Conservation (phyloP, 2,113 vertebrate genomes). For the Protomyctophum bolini region DNA sequence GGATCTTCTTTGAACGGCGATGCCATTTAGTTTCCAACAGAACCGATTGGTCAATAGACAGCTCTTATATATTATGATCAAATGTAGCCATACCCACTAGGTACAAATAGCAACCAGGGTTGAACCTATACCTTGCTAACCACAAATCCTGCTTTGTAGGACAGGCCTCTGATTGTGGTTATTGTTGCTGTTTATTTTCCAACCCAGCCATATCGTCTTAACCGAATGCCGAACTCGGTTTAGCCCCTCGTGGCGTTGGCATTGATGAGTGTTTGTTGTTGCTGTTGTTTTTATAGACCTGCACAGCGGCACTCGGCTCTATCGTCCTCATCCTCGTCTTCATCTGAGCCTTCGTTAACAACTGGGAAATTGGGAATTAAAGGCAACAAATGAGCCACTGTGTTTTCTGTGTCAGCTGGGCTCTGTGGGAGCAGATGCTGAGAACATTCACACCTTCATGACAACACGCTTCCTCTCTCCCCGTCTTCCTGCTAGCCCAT, state of each 20-base stretch:
- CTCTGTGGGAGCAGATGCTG: slow-evolving; percentile 55
- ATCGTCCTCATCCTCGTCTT: slow-evolving; percentile 9
- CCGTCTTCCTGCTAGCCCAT: background rate
- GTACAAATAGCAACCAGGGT: too few species aligned
- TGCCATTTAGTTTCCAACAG: too few species aligned
- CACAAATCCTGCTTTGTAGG: too few species aligned
- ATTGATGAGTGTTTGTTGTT: background rate
- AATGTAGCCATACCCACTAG: too few species aligned
- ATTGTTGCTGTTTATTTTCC: slow-evolving; percentile 7
- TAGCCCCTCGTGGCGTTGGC: slow-evolving; percentile 25
- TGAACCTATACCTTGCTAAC: too few species aligned
- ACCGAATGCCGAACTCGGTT: slow-evolving; percentile 24
- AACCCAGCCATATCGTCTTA: slow-evolving; percentile 15
- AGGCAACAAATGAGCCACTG: slow-evolving; percentile 57
- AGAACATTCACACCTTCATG: slow-evolving; percentile 42
- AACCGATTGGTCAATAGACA: too few species aligned
- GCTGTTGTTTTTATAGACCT: slow-evolving; percentile 44
- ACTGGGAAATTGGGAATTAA: slow-evolving; percentile 56
- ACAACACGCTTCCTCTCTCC: slow-evolving; percentile 15
- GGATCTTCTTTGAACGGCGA: too few species aligned
- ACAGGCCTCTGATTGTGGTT: too few species aligned
- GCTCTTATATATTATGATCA: too few species aligned
- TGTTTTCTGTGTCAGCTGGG: slow-evolving; percentile 52
- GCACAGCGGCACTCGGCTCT: slow-evolving; percentile 36
- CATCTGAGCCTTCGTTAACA: slow-evolving; percentile 48